phyloP scores from a whole-genome alignment of 2,797 vertebrate genomes.

The Xerus rutilus region DNA sequence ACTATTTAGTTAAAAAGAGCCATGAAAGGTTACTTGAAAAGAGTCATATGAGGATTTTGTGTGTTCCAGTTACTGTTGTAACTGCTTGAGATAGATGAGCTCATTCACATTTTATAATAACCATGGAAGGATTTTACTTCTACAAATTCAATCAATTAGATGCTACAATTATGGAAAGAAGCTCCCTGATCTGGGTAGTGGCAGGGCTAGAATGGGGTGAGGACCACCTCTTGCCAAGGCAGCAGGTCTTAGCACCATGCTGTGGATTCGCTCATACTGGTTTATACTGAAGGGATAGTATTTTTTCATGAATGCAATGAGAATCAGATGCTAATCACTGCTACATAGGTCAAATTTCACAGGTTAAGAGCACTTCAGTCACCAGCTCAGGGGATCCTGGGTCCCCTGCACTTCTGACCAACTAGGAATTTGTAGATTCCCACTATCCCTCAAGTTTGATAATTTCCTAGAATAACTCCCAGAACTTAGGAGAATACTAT shows the following conservation, averaged over 20 bases:
- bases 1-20: background rate
- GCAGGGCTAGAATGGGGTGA: background rate
- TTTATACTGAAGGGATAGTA: background rate
- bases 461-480: background rate
- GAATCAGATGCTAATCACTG: background rate
- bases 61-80: background rate
- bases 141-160: background rate
- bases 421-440: background rate
- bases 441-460: background rate
- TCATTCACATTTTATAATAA: background rate
- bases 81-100: background rate
- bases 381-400: background rate
- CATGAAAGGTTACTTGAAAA: background rate
- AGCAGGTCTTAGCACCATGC: too few relatives aligned
- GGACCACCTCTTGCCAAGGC: accelerated
- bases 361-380: background rate
- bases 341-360: background rate
- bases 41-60: background rate
- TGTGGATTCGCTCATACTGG: accelerated
- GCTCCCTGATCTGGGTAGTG: background rate
- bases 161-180: background rate
- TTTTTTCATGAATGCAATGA: too few relatives aligned
- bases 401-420: background rate
- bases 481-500: background rate
- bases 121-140: background rate